Evolutionary conservation across 2,888 invertebrate species (phyloP), one percentile per base, ranked within the genome.

Genomic region (Melanargia galathea): DNA sequence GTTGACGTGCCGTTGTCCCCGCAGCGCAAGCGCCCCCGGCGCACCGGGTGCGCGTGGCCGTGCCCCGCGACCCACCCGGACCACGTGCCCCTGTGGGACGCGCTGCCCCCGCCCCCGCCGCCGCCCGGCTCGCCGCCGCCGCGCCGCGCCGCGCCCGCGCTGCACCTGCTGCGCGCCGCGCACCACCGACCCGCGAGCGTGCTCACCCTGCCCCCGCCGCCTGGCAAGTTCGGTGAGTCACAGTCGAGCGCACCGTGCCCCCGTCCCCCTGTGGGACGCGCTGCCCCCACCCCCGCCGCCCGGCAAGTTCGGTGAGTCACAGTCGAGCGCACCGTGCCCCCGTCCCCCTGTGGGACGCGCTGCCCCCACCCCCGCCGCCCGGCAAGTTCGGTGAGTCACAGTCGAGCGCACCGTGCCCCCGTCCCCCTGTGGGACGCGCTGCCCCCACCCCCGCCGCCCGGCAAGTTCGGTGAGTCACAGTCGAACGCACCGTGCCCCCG

Each of bases 21-120:
- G 0, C 69, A 84, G 84, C 78, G 74, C 65, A 79, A 77, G 74
- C 77, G 77, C 65, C 0, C 63, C 1, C 83, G 84, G 0, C 87
- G 87, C 33, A 5, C 62, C 24, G 92, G 91, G 0, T 88, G 89
- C 75, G 84, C 90, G 64, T 91, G 90, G 88, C 92, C 91, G 63
- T 90, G 90, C 58, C 85, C 90, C n/a, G 81, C 85, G 10, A 1
- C 76, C 11, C 90, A 90, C 81, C 69, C 84, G 0, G 91, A 89
- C 83, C 89, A 90, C 83, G 87, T 87, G 74, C 82, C 91, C 63
- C 87, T 88, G 75, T 92, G 91, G 90, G 92, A 91, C 79, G 88
- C 88, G 59, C 80, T 92, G 74, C 92, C 92, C 0, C 92, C 92
- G 1, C 92, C 92, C 0, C 89, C 89, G 2, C 87, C 92, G 20